Base-by-base conservation (phyloP, 2,888 invertebrate genomes). In the Seira ritae region DNA sequence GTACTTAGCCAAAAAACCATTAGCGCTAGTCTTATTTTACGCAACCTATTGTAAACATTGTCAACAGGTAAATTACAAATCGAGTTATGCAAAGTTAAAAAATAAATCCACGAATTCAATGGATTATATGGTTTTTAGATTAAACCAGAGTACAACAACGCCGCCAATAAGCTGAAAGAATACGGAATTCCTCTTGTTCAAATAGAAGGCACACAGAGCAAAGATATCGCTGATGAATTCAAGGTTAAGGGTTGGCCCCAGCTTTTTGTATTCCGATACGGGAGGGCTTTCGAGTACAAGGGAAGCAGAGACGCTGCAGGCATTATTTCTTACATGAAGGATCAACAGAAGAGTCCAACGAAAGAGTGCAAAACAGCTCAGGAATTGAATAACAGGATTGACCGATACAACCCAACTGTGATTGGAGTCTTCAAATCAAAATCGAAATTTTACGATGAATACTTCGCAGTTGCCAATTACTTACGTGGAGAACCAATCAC, bases 21-120 rank as follows among this genome's bases (percentile, higher is more conserved):
- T 91, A 17, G 90, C 92, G 1, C 90, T 93, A 17, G 92, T 93
- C 4, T 92, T 92, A 87, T 93, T 93, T 89, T 93, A 93, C 90
- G 92, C 93, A 24, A 92, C 92, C n/a, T 93, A 92, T 92, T 92
- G 90, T 84, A 88, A 88, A 69, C 90, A 90, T 83, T 90, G 90
- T 79, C 84, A 89, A 68, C 89, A 89, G 87, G 89, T 89, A 89
- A n/a, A 24, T 20, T 74, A n/a, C 10, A 42, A 37, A 67, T 17
- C n/a, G 20, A n/a, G n/a, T n/a, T n/a, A n/a, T n/a, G n/a, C n/a
- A n/a, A n/a, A n/a, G n/a, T n/a, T n/a, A n/a, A n/a, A n/a, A 31
- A 31, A 31, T 31, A 8, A 31, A 31, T 31, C 31, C n/a, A n/a
- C n/a, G n/a, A 31, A 4, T 31, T 8, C 31, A 4, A 4, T 31